These are phyloP conservation scores for Drosophila koepferae DNA, from an alignment of 2,888 invertebrate genomes.

Conservation along the genomic window DNA sequence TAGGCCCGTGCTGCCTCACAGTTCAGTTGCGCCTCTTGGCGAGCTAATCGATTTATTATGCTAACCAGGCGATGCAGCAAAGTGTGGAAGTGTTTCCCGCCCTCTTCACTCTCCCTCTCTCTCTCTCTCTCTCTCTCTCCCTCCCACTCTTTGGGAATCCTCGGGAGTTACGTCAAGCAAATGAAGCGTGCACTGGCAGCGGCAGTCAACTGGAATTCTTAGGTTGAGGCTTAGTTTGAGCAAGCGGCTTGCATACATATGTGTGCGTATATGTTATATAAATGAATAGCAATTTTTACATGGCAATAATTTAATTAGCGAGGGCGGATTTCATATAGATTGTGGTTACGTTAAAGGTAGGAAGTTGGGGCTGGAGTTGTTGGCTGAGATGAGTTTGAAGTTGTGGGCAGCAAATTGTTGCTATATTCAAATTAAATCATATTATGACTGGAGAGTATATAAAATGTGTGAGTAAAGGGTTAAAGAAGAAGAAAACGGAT, in stretches of 20 bases:
- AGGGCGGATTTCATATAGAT: slow-evolving; percentile 2
- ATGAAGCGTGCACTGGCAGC: slow-evolving; percentile 63
- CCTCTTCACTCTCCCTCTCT: not conserved
- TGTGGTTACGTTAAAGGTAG: not conserved
- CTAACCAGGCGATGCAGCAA: slow-evolving; percentile 79
- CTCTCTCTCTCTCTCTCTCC: not conserved
- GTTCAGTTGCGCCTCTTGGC: slow-evolving; percentile 31
- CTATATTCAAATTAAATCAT: not conserved
- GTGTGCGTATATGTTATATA: not conserved
- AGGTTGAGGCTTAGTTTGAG: slow-evolving; percentile 1
- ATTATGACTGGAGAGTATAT: not conserved
- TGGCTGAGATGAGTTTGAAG: not conserved
- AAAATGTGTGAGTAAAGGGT: not conserved
- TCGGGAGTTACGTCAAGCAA: slow-evolving; percentile 48
- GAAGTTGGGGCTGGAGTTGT: not conserved
- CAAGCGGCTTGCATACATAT: not conserved
- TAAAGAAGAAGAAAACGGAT: not conserved
- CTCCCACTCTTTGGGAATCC: not conserved
- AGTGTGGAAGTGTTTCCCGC: slow-evolving; percentile 41
- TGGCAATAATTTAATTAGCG: slow-evolving; percentile 46
- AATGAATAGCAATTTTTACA: slow-evolving; percentile 12
- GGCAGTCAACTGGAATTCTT: slow-evolving; percentile 10
- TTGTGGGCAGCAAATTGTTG: not conserved
- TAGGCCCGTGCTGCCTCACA: not conserved
- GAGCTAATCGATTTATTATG: slow-evolving; percentile 81